These are phyloP conservation scores for Nemotelus pantherinus DNA, from an alignment of 2,888 invertebrate species.

Conservation along the genomic window DNA sequence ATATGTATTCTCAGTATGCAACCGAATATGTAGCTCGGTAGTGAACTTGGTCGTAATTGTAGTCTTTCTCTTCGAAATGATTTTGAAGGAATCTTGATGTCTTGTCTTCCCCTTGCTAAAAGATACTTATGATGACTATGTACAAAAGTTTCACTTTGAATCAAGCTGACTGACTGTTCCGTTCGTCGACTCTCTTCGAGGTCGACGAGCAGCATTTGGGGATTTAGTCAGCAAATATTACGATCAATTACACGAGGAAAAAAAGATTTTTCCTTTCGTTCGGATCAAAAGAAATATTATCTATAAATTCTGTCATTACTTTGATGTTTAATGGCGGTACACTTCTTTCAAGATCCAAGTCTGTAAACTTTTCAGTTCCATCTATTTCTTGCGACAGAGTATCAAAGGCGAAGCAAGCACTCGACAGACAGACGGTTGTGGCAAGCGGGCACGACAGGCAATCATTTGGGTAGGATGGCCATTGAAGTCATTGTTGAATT, in stretches of 20 bases:
- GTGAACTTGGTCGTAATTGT: too few relatives aligned
- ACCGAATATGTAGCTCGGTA: too few relatives aligned
- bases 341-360: slow-evolving; percentile 41
- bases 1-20: too few relatives aligned
- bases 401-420: background rate
- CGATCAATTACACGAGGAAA: background rate
- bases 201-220: background rate
- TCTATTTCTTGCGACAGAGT: slow-evolving; percentile 6
- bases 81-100: background rate
- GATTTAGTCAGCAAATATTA: slow-evolving; percentile 7
- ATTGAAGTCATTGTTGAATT: slow-evolving; percentile 6
- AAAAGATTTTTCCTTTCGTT: background rate
- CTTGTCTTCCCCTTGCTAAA: background rate
- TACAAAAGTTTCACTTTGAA: background rate
- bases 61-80: too few relatives aligned
- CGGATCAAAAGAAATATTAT: slow-evolving; percentile 18
- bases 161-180: background rate
- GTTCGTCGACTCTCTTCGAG: background rate
- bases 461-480: background rate
- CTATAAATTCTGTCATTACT: slow-evolving; percentile 47
- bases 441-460: too few relatives aligned
- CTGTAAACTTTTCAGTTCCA: background rate
- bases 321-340: slow-evolving; percentile 49
- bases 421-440: background rate
- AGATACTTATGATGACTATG: too few relatives aligned